Conservation (phyloP, 2,797 vertebrate genomes). For the Eulemur mongoz region DNA sequence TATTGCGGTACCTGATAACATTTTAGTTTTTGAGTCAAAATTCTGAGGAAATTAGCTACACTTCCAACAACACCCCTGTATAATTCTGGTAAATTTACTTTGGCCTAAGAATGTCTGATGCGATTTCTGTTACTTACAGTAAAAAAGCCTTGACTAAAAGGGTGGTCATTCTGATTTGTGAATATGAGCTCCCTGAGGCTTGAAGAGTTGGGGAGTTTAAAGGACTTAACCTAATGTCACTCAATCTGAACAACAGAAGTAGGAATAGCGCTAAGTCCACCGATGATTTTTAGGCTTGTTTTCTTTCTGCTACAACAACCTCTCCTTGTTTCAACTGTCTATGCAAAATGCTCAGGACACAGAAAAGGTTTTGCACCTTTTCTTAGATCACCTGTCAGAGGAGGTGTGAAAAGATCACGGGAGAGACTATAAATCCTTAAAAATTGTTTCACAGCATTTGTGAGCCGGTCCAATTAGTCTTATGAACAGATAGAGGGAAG, state of each 20-base stretch:
- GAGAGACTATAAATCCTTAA: constrained; percentile 20
- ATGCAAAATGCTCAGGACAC: background rate
- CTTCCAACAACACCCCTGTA: background rate
- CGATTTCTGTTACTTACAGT: background rate
- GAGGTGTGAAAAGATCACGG: constrained; percentile 26
- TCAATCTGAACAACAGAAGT: background rate
- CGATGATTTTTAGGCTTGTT: background rate
- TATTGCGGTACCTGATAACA: background rate
- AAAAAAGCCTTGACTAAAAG: background rate
- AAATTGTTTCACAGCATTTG: constrained; percentile 39
- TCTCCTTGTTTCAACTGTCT: background rate
- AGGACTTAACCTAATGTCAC: background rate
- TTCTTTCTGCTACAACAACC: background rate
- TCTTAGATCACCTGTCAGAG: constrained; percentile 31
- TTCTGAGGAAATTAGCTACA: background rate
- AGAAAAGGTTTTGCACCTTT: background rate
- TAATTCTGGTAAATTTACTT: background rate
- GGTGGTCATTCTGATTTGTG: background rate
- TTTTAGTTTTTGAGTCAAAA: background rate
- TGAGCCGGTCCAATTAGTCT: constrained; percentile 55
- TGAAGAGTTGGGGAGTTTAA: background rate
- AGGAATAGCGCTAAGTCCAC: background rate
- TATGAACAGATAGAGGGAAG: background rate
- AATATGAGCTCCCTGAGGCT: background rate
- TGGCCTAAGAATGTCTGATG: background rate